Conservation (phyloP, 2,113 vertebrate species). For the Bothrops jararaca region DNA sequence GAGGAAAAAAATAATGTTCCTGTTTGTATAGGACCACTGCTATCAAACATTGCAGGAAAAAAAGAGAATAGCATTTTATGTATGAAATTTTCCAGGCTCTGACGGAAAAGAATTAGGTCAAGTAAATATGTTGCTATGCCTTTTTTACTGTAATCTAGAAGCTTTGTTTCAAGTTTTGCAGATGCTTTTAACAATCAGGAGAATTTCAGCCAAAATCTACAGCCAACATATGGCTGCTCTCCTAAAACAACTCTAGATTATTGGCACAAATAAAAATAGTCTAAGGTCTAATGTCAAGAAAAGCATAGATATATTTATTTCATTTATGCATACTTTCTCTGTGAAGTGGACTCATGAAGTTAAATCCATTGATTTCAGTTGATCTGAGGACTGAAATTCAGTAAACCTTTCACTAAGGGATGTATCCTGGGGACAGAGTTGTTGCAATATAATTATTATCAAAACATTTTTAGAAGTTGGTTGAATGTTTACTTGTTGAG, state of each 20-base stretch:
- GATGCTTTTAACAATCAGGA: background rate
- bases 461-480: background rate
- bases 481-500: background rate
- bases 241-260: slow-evolving; percentile 12
- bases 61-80: background rate
- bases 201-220: background rate
- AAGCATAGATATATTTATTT: background rate
- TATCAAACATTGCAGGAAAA: slow-evolving; percentile 21
- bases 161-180: background rate
- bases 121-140: slow-evolving; percentile 23
- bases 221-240: background rate
- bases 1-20: background rate
- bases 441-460: background rate
- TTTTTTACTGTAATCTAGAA: background rate
- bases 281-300: background rate
- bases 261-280: background rate
- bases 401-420: background rate
- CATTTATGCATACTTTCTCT: background rate
- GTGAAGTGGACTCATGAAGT: background rate
- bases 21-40: slow-evolving; percentile 6
- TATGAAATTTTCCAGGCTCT: background rate
- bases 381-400: background rate
- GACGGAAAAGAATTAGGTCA: slow-evolving; percentile 25
- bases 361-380: background rate
- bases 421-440: background rate